Evolutionary conservation across 2,113 vertebrate genomes (phyloP), one percentile per base, ranked within the genome.

Genomic region (Falco punctatus): DNA sequence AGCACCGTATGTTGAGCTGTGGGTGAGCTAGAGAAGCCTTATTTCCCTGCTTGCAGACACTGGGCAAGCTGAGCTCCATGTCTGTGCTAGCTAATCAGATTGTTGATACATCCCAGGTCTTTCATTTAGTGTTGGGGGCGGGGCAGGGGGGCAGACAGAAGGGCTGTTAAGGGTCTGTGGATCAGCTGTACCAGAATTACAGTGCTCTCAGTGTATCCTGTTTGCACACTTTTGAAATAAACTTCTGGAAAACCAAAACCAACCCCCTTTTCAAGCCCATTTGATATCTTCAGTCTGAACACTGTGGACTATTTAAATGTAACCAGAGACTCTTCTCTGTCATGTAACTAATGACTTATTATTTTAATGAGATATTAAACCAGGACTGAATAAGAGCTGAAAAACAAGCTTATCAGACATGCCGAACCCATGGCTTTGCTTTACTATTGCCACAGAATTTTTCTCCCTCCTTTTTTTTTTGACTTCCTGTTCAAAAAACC

Each of bases 1-100:
- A 98, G 95, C 95, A 62, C 91, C 95, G 54, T 96, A 95, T 94
- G 96, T 96, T 96, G 95, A 96, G 95, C 93, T 97, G 90, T 96
- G 94, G 97, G 96, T 93, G 91, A 96, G 81, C 90, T 67, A 96
- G 90, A 97, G 95, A 86, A 95, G 96, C 94, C 91, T 82, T 92
- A 85, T 80, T 93, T 95, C 91, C 96, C 93, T 88, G 90, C 96
- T 84, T 86, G 78, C 92, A 86, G 91, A 64, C 64, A 20, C 79
- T 54, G 97, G 95, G 91, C 82, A 23, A 44, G 80, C 94, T 80
- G 88, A 97, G 95, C 91, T 90, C 83, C 8, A 2, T 94, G 88
- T 97, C 97, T 95, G 94, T 52, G 1, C 81, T 94, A 64, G 52
- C 94, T 97, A 74, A 83, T 93, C 3, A 15, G 91, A 52, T 92